A percentile compares a stretch with the other conserved stretches of the same genome.
Conservation (phyloP, 2,797 vertebrate species). For the Cynodonichthys magdalenae region DNA sequence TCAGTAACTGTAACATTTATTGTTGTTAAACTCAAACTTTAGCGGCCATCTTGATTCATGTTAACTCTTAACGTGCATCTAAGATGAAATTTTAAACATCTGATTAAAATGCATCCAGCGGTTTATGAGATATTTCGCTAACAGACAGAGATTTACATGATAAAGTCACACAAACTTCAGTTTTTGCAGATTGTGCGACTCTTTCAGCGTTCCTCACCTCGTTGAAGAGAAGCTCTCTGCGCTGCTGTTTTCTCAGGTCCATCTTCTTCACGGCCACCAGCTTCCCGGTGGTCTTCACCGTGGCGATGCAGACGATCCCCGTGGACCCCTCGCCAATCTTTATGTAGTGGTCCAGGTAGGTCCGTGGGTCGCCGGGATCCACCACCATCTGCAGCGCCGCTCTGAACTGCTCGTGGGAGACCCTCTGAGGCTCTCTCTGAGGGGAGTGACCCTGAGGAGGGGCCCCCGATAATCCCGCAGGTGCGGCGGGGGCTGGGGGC, state of each 20-base stretch:
- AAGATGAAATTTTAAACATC: too few species aligned
- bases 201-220: constrained; percentile 78
- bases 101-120: too few species aligned
- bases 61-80: too few species aligned
- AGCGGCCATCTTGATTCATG: too few species aligned
- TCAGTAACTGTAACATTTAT: too few species aligned
- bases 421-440: constrained; percentile 89
- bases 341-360: constrained; percentile 95
- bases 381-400: constrained; percentile 95
- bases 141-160: too few species aligned
- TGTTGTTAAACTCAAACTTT: too few species aligned
- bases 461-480: constrained; percentile 11
- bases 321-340: constrained; percentile 97
- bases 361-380: constrained; percentile 91
- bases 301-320: constrained; percentile 93
- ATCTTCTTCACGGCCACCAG: constrained; percentile 97
- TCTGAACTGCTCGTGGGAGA: constrained; percentile 97
- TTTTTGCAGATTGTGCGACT: too few species aligned
- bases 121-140: too few species aligned
- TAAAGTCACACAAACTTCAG: too few species aligned
- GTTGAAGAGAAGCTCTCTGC: constrained; percentile 93
- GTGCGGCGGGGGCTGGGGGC: constrained; percentile 46
- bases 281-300: constrained; percentile 87
- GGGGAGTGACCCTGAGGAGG: constrained; percentile 82
- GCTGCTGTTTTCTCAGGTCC: constrained; percentile 95